phyloP scores from a whole-genome alignment of 2,797 vertebrate species.

The Acrocephalus scirpaceus region DNA sequence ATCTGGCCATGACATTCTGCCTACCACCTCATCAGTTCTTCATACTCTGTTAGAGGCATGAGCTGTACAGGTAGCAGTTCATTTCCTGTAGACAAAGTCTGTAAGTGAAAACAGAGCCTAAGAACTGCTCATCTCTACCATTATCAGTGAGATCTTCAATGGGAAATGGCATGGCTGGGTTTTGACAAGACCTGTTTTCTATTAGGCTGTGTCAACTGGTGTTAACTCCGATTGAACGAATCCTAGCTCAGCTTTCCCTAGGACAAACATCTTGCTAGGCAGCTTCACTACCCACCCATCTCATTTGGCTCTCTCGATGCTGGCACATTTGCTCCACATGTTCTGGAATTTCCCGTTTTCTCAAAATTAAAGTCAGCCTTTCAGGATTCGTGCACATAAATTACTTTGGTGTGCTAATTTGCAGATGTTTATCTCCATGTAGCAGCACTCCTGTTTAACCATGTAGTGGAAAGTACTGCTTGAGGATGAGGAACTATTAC shows the following conservation, averaged over 20 bases:
- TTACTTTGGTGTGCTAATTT: conserved; percentile 10
- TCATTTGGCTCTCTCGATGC: background rate
- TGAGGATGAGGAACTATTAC: background rate
- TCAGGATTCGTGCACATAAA: conserved; percentile 47
- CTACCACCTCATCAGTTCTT: background rate
- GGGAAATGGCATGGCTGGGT: background rate
- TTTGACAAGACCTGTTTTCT: background rate
- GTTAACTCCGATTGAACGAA: background rate
- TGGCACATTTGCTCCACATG: background rate
- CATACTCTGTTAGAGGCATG: background rate
- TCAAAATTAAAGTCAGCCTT: conserved; percentile 44
- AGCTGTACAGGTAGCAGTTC: background rate
- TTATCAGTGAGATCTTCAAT: background rate
- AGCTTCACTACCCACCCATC: background rate
- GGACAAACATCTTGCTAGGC: background rate
- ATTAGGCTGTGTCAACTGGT: background rate
- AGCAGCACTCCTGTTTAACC: conserved; percentile 36
- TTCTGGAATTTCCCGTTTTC: conserved; percentile 68
- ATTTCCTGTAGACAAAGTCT: background rate
- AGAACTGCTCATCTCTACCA: background rate
- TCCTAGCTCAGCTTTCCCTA: background rate
- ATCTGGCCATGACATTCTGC: background rate
- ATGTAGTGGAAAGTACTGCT: background rate
- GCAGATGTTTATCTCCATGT: conserved; percentile 58
- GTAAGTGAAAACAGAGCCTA: background rate